Conservation (phyloP, 2,113 vertebrate genomes). For the Cyanoderma ruficeps region DNA sequence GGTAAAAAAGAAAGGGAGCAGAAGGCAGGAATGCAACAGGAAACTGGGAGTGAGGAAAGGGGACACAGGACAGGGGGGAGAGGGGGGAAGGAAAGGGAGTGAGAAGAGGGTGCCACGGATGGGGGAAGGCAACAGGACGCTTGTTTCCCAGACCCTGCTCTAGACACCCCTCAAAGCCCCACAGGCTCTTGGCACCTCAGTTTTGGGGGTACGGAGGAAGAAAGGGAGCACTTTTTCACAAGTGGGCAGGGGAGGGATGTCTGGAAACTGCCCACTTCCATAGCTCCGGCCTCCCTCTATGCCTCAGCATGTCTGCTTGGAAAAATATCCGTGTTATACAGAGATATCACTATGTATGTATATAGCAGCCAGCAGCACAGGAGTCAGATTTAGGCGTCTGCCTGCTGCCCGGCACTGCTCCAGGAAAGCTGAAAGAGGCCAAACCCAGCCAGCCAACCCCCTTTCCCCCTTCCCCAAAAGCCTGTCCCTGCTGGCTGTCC, state of each 20-base stretch:
- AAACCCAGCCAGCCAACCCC: not conserved
- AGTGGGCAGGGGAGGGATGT: not conserved
- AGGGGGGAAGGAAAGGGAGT: not conserved
- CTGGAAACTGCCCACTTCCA: not conserved
- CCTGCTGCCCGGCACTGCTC: constrained; percentile 4
- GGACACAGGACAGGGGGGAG: not conserved
- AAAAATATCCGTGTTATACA: not conserved
- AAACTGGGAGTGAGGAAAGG: not conserved
- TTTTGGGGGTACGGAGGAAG: not conserved
- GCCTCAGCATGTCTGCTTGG: not conserved
- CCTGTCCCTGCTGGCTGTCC: not conserved
- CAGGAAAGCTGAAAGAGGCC: not conserved
- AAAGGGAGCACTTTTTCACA: not conserved
- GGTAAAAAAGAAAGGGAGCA: not conserved
- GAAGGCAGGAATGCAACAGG: not conserved
- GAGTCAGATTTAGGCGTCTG: not conserved
- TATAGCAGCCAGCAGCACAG: not conserved
- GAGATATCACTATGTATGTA: not conserved
- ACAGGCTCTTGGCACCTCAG: accelerated
- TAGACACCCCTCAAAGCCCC: not conserved
- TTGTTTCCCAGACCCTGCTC: not conserved
- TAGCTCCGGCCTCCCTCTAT: not conserved
- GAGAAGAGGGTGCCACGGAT: not conserved
- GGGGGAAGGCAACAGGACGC: not conserved
- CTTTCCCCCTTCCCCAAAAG: not conserved